Conservation (phyloP, 2,888 invertebrate species). For the Urechis unicinctus region DNA sequence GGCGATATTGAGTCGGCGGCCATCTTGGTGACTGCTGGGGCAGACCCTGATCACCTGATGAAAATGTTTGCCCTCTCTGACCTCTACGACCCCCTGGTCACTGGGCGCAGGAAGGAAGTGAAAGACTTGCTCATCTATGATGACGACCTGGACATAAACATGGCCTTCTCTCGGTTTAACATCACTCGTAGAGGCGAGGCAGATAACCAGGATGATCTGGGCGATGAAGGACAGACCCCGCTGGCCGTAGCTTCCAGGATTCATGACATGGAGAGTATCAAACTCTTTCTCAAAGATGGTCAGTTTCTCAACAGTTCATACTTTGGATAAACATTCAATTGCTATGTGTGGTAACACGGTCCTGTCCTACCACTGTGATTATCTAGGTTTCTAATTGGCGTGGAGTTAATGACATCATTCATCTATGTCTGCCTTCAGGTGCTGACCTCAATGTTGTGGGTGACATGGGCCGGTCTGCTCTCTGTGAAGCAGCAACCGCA, state of each 20-base stretch:
- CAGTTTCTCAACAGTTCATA: not conserved
- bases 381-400: too few relatives aligned
- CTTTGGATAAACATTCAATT: not conserved
- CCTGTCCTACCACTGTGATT: too few relatives aligned
- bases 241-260: conserved; percentile 19
- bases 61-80: conserved; percentile 24
- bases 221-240: conserved; percentile 22
- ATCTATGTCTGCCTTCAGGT: conserved; percentile 11
- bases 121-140: conserved; percentile 20
- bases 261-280: conserved; percentile 10
- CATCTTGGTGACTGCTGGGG: conserved; percentile 19
- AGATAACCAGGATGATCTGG: not conserved
- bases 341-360: too few relatives aligned
- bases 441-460: conserved; percentile 20
- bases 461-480: conserved; percentile 16
- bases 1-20: conserved; percentile 25
- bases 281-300: conserved; percentile 14
- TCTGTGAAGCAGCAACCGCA: conserved; percentile 19
- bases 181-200: conserved; percentile 9
- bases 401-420: too few relatives aligned
- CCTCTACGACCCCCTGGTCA: conserved; percentile 19
- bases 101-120: conserved; percentile 14
- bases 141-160: conserved; percentile 21
- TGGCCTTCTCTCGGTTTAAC: conserved; percentile 20
- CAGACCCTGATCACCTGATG: conserved; percentile 21